Evolutionary conservation across 2,888 invertebrate genomes (phyloP).

Genomic region (Yponomeuta plumbellus): DNA sequence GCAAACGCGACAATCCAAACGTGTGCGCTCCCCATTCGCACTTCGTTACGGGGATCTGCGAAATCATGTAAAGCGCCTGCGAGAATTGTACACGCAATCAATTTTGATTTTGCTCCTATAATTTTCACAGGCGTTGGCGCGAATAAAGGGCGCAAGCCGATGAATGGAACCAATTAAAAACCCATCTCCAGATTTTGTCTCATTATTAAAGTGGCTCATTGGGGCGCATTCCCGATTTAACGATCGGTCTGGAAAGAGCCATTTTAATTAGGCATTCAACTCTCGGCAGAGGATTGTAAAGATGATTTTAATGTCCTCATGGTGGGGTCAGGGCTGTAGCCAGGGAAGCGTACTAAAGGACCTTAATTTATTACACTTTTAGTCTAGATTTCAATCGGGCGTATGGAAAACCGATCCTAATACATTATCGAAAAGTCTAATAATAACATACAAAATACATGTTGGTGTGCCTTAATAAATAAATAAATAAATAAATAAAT

Average conservation of each 20-base stretch:
- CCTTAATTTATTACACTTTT: too few relatives aligned
- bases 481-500: too few relatives aligned
- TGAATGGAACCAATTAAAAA: neutral
- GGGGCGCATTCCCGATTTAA: neutral
- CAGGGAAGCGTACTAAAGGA: neutral
- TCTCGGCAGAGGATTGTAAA: neutral
- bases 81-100: neutral
- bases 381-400: too few relatives aligned
- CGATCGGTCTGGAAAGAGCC: neutral
- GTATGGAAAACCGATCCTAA: too few relatives aligned
- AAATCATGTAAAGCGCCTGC: neutral
- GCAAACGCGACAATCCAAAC: neutral
- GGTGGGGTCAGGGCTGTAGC: neutral
- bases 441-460: too few relatives aligned
- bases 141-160: neutral
- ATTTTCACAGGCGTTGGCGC: neutral
- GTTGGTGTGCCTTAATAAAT: too few relatives aligned
- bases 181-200: neutral
- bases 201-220: neutral
- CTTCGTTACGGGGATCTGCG: neutral
- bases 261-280: conserved; percentile 3
- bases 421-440: too few relatives aligned
- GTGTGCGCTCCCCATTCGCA: neutral
- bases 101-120: neutral
- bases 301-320: conserved; percentile 1